These are phyloP conservation scores for Syncerus caffer DNA, from an alignment of 2,797 vertebrate genomes.

Conservation along the genomic window DNA sequence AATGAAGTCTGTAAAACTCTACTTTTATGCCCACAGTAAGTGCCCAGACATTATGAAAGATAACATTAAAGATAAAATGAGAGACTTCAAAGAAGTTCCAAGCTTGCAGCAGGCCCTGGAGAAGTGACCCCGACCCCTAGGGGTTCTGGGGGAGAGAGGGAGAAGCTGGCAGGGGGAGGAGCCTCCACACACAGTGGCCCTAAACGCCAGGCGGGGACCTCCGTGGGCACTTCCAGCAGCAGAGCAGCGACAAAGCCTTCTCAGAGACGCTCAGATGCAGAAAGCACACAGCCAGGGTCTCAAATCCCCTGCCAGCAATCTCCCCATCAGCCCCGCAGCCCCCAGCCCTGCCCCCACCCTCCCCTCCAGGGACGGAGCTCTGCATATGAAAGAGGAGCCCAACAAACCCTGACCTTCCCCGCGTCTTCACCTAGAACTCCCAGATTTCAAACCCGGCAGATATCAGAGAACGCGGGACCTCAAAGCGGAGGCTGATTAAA, in stretches of 20 bases:
- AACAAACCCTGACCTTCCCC: conserved; percentile 62
- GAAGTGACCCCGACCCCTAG: not conserved
- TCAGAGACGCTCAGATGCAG: fast-evolving
- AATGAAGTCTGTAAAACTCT: not conserved
- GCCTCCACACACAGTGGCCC: not conserved
- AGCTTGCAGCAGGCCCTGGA: not conserved
- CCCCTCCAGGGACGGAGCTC: conserved; percentile 26
- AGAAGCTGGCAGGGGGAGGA: not conserved
- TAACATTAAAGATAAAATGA: not conserved
- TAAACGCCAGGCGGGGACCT: not conserved
- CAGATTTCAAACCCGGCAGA: conserved; percentile 63
- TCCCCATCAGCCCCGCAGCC: not conserved
- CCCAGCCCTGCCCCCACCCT: not conserved
- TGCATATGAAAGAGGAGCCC: conserved; percentile 40
- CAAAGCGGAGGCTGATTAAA: conserved; percentile 73
- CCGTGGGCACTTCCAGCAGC: not conserved
- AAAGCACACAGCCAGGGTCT: not conserved
- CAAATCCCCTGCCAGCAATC: not conserved
- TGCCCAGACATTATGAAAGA: fast-evolving
- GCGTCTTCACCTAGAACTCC: conserved; percentile 60
- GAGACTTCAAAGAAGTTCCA: conserved; percentile 13
- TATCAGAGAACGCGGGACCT: conserved; percentile 57
- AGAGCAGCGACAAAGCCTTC: not conserved
- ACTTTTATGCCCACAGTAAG: not conserved
- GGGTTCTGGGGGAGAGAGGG: not conserved